A percentile compares a stretch with the other conserved stretches of the same genome.
phyloP scores from a whole-genome alignment of 2,113 vertebrate species.

The Nesospiza acunhae region DNA sequence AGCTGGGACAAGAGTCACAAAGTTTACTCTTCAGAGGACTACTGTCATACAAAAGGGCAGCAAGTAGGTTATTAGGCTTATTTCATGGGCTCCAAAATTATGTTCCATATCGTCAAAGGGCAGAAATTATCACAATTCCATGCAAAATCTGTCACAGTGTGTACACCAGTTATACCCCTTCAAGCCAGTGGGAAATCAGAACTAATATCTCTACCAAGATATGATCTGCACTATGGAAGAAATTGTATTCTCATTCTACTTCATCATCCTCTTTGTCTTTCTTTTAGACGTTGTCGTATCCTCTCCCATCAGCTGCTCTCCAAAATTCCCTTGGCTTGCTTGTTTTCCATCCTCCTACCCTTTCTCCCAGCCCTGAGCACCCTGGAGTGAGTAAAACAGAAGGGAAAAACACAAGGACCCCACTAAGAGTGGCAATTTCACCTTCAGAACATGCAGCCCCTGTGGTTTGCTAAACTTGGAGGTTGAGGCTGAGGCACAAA shows the following conservation, averaged over 20 bases:
- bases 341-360: neutral
- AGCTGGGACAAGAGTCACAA: neutral
- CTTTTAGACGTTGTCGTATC: neutral
- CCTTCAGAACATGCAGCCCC: neutral
- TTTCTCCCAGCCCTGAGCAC: neutral
- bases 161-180: neutral
- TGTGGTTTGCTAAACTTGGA: neutral
- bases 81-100: neutral
- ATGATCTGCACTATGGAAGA: neutral
- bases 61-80: neutral
- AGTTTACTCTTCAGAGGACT: neutral
- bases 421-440: neutral
- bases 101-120: neutral
- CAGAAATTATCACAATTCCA: slow-evolving; percentile 12
- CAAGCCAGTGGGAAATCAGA: neutral
- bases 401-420: neutral
- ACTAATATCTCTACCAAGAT: neutral
- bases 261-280: neutral
- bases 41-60: neutral
- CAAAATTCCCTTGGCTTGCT: neutral
- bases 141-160: neutral
- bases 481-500: neutral
- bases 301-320: neutral
- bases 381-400: neutral
- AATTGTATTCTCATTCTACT: neutral